Conservation (phyloP, 2,797 vertebrate genomes). For the Chaetophractus vellerosus region DNA sequence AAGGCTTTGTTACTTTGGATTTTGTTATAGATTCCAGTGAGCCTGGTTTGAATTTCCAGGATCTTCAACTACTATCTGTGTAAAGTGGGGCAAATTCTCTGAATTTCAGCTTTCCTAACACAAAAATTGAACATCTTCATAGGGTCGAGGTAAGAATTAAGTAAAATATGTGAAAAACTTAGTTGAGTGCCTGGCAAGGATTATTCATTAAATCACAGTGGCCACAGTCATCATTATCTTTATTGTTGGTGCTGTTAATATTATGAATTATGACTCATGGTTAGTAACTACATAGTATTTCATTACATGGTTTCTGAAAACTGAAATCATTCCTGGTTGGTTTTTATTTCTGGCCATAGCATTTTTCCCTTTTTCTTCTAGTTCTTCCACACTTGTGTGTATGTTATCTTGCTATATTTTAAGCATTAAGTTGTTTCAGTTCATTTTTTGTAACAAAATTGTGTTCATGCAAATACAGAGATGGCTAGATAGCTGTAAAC, state of each 20-base stretch:
- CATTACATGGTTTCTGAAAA: neutral
- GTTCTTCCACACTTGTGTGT: neutral
- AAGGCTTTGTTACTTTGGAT: neutral
- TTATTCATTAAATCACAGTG: neutral
- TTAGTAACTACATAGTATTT: neutral
- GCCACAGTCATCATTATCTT: neutral
- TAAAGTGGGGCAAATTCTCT: neutral
- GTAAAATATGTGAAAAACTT: neutral
- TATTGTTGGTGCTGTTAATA: neutral
- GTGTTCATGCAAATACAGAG: neutral
- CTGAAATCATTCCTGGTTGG: neutral
- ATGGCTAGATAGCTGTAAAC: neutral
- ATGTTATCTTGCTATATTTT: conserved; percentile 9
- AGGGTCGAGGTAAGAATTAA: neutral
- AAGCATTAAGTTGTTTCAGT: neutral
- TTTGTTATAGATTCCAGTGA: neutral
- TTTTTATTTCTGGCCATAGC: neutral
- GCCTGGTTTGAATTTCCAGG: neutral
- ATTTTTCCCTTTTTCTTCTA: neutral
- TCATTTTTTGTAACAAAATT: neutral
- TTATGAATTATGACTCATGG: neutral
- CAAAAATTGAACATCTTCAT: neutral
- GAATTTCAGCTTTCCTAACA: neutral
- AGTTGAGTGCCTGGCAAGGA: neutral
- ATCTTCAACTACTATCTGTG: neutral